phyloP scores from a whole-genome alignment of 2,113 vertebrate genomes.

The human region DNA sequence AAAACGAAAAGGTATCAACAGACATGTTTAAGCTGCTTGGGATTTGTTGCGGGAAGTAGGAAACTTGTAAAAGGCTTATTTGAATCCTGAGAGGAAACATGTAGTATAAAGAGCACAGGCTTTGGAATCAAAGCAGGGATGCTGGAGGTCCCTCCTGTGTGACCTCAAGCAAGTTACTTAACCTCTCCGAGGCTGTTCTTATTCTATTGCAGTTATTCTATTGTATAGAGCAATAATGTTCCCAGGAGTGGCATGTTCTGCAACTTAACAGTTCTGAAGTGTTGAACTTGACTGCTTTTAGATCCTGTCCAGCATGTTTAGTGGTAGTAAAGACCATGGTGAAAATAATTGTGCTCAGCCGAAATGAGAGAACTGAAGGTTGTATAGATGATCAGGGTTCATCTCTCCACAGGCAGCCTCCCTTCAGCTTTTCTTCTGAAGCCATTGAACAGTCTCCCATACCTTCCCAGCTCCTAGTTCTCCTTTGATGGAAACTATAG shows the following conservation, averaged over 20 bases:
- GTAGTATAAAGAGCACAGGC: background rate
- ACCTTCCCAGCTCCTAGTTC: background rate
- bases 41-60: slow-evolving; percentile 22
- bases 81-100: background rate
- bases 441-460: background rate
- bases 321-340: background rate
- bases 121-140: background rate
- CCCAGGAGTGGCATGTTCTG: background rate
- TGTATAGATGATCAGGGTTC: background rate
- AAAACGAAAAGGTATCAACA: background rate
- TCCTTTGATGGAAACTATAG: background rate
- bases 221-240: background rate
- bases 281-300: background rate
- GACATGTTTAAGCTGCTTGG: background rate
- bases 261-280: background rate
- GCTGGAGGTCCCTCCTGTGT: background rate
- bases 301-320: background rate
- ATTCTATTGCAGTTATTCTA: background rate
- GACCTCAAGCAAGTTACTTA: background rate
- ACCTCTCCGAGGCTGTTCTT: background rate
- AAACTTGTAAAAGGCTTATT: background rate
- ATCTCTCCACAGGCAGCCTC: background rate
- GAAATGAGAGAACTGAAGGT: background rate
- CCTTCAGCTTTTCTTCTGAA: background rate
- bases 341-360: background rate